Conservation (phyloP, 2,797 vertebrate species). For the Smutsia temminckii region DNA sequence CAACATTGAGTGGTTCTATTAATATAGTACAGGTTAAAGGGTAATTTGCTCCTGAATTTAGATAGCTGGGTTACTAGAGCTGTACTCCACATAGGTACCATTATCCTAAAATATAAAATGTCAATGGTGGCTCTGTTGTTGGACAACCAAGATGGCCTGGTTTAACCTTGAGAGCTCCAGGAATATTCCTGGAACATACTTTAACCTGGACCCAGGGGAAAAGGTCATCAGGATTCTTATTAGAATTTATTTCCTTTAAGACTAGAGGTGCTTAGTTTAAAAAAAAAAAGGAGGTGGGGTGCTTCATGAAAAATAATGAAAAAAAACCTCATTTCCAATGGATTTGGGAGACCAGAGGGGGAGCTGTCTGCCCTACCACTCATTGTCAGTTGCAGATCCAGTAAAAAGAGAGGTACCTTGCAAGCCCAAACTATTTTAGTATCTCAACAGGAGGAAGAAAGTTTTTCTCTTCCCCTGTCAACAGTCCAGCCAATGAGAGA, state of each 20-base stretch:
- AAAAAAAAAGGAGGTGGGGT: background rate
- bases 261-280: background rate
- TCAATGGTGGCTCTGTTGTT: background rate
- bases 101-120: background rate
- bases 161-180: background rate
- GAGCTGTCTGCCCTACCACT: too few species aligned
- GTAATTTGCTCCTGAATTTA: background rate
- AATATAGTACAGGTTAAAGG: background rate
- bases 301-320: too few species aligned
- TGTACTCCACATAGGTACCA: background rate
- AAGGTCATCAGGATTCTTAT: background rate
- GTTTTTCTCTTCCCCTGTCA: too few species aligned
- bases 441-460: too few species aligned
- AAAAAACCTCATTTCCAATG: too few species aligned
- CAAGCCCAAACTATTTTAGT: too few species aligned
- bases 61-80: background rate
- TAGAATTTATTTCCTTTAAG: background rate
- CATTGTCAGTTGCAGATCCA: too few species aligned
- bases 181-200: background rate
- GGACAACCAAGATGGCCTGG: background rate
- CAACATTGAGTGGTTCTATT: too few species aligned
- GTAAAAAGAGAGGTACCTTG: too few species aligned
- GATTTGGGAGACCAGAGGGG: too few species aligned
- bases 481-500: too few species aligned
- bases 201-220: background rate